Evolutionary conservation across 2,113 vertebrate species (phyloP).

Genomic region (Willisornis vidua): DNA sequence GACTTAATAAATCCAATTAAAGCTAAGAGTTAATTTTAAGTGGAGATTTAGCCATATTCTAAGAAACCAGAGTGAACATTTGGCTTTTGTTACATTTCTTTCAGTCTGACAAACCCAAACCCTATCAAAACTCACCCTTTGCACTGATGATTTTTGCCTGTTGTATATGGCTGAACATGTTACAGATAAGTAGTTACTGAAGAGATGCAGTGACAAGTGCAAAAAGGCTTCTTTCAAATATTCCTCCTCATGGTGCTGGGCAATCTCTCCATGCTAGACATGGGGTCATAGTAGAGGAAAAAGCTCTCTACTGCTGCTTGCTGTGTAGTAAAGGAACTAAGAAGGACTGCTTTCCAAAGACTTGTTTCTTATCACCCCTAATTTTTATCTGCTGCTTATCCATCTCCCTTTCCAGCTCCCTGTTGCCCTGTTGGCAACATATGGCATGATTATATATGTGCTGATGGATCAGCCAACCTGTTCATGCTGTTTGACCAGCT

Average conservation of each 20-base stretch:
- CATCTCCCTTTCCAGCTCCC: neutral
- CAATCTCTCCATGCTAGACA: neutral
- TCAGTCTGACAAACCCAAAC: neutral
- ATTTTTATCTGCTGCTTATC: neutral
- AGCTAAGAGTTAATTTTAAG: slow-evolving; percentile 24
- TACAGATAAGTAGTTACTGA: neutral
- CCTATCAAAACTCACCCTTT: neutral
- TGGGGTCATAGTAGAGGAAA: accelerated
- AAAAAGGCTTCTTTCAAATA: neutral
- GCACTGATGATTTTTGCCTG: neutral
- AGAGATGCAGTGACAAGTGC: neutral
- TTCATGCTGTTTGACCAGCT: neutral
- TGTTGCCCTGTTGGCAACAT: neutral
- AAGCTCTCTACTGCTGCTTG: neutral
- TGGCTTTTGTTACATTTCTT: neutral
- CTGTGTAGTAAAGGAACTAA: neutral
- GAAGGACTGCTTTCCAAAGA: neutral
- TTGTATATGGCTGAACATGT: neutral
- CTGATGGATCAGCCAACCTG: accelerated
- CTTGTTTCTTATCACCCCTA: accelerated
- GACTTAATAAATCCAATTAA: slow-evolving; percentile 35
- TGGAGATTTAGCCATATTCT: neutral
- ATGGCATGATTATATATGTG: no score
- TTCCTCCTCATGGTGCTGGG: neutral
- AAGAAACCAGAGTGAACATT: neutral